A percentile compares a stretch with the other conserved stretches of the same genome.
Evolutionary conservation across 2,888 invertebrate genomes (phyloP).

Genomic region (Torymus texanus): DNA sequence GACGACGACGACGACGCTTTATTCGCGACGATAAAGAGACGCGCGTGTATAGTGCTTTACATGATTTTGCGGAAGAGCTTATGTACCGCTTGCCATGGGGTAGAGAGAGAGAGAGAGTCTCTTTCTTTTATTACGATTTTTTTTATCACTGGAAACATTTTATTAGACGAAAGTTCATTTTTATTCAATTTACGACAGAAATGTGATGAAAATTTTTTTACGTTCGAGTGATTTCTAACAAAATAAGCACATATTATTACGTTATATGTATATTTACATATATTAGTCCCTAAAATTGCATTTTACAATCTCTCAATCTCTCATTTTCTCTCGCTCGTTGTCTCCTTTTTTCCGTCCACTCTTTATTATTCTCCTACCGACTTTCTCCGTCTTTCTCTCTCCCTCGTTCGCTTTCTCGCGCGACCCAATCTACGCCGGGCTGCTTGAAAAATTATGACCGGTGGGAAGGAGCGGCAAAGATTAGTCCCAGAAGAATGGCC

Average conservation of each 20-base stretch:
- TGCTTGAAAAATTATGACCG: slow-evolving; percentile 54
- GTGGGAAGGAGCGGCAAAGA: slow-evolving; percentile 51
- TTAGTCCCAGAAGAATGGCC: slow-evolving; percentile 53
- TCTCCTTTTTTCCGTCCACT: neutral
- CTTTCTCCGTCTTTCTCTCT: slow-evolving; percentile 18
- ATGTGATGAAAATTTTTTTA: too few species aligned
- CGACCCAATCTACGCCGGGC: slow-evolving; percentile 49
- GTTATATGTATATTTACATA: too few species aligned
- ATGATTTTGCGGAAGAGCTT: neutral
- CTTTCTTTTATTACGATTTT: too few species aligned
- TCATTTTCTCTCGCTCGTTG: slow-evolving; percentile 31
- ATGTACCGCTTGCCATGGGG: neutral
- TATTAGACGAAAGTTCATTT: too few species aligned
- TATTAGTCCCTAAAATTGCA: neutral
- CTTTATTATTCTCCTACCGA: slow-evolving; percentile 40
- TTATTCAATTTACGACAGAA: too few species aligned
- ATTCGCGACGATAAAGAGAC: too few species aligned
- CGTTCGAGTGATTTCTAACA: too few species aligned
- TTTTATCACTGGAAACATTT: too few species aligned
- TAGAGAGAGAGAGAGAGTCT: too few species aligned
- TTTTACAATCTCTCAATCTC: slow-evolving; percentile 30
- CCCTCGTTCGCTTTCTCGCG: slow-evolving; percentile 40
- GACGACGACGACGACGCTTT: too few species aligned
- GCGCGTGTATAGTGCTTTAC: neutral
- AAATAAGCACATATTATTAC: too few species aligned